Evolutionary conservation across 2,888 invertebrate species (phyloP), one percentile per base, ranked within the genome.

Genomic region (Gasteruption jaculator): DNA sequence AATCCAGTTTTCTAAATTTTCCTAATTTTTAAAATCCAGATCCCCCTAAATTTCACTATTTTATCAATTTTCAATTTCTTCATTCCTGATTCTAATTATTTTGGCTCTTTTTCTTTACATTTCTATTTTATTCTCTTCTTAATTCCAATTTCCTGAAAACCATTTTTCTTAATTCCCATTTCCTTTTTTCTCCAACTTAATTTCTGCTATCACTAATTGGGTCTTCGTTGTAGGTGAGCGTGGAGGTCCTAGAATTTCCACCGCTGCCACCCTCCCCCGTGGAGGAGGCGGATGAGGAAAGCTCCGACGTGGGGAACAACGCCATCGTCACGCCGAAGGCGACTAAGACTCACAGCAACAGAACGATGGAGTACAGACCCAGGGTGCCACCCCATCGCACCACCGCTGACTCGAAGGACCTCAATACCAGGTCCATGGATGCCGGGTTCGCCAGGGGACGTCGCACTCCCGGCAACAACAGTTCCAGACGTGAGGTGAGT

Each of bases 351-450:
- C 65, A 58, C 36, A 54, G 45, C 40, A 67, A 60, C 49, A 59
- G 69, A 46, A 64, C 70, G 36, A 61, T 67, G 51, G 70, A 71
- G 24, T 71, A 72, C 52, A 63, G 71, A 65, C 82, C 85, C 35
- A 83, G 85, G 15, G 80, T 79, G 43, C 83, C 86, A 52, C 87
- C 86, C 26, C 86, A 85, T 44, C 86, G 86, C 63, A 79, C 81
- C 11, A 54, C 60, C 37, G 56, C 63, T 45, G 70, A 69, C 34
- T 58, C 64, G 16, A 68, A 67, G 41, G 67, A 71, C 49, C 76
- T 90, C 47, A 89, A 88, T 69, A 88, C 89, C 51, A 79, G 89
- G 59, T 89, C 89, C 5, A 89, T 90, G 83, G 89, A 90, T 65
- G 85, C 85, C 3, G 84, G 85, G 50, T 87, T 84, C 62, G 82